Evolutionary conservation across 1,140 invertebrate genomes (phyloP).

Genomic region (Coboldia fuscipes): DNA sequence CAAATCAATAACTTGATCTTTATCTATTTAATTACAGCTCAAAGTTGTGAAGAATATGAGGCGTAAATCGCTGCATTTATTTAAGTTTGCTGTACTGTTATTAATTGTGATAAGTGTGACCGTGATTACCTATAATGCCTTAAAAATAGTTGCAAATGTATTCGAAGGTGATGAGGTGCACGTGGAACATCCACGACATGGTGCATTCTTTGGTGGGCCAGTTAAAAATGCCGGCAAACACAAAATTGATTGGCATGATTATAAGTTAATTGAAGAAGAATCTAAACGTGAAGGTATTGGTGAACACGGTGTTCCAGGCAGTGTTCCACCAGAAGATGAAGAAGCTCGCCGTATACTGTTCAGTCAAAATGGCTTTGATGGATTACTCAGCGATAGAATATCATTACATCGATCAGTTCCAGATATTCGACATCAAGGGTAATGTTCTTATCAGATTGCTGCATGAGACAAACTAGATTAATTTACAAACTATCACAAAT

Average conservation of each 20-base stretch:
- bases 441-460: too few relatives aligned
- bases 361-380: conserved; percentile 75
- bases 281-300: conserved; percentile 43
- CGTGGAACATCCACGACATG: background rate
- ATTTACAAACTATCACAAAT: background rate
- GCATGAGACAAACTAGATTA: too few relatives aligned
- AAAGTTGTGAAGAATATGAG: too few relatives aligned
- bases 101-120: too few relatives aligned
- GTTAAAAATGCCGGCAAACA: background rate
- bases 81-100: too few relatives aligned
- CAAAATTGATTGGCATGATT: conserved; percentile 74
- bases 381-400: conserved; percentile 73
- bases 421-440: conserved; percentile 59
- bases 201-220: background rate
- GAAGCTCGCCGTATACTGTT: conserved; percentile 41
- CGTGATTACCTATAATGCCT: too few relatives aligned
- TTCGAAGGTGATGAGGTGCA: too few relatives aligned
- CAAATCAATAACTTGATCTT: too few relatives aligned
- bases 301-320: conserved; percentile 44
- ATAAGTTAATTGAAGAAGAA: conserved; percentile 47
- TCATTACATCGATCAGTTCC: conserved; percentile 58
- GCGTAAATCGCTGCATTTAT: too few relatives aligned
- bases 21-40: too few relatives aligned
- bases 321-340: conserved; percentile 29
- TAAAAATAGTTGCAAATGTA: too few relatives aligned